Base-by-base conservation (phyloP, 1,140 invertebrate species). In the Drosophila cardini region DNA sequence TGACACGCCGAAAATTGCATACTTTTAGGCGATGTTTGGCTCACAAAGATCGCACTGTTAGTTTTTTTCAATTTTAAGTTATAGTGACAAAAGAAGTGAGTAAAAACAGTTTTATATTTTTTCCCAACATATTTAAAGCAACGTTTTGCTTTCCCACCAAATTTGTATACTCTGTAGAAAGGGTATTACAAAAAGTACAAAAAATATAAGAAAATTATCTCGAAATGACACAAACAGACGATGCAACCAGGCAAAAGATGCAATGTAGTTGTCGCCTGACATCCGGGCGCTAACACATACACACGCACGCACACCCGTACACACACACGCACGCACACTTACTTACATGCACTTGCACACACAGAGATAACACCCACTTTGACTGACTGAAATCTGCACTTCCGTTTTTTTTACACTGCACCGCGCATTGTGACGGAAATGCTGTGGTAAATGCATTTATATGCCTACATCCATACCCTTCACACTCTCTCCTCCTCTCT, bases 391-490 rank as follows among this genome's bases (percentile, higher is more conserved):
- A 73, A 79, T 78, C 45, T 86, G 83, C 50, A 86, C 83, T 86
- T 87, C 83, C 79, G 83, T 34, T 72, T 72, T 76, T 76, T 62
- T 58, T n/a, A n/a, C 80, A 68, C 56, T 79, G 80, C 45, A 50
- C 32, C 68, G 82, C 78, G 32, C 72, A 82, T 63, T 79, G 75
- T 68, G 82, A 64, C 79, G 82, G 83, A 86, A 87, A 69, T 73
- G 70, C 72, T 86, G 76, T 75, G 82, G 82, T 86, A 79, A 86
- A 83, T 82, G 76, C 83, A 87, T 83, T 79, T 86, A 67, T 80
- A 81, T 81, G 61, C 48, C 60, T 42, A 43, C 55, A 34, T 56
- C 4, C 56, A 36, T 0, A 26, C 0, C 1, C 2, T n/a, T 21
- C 45, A 5, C 8, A 7, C 21, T 8, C 18, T 15, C 56, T n/a